Conservation (phyloP, 2,113 vertebrate species). For the Pagrus major region DNA sequence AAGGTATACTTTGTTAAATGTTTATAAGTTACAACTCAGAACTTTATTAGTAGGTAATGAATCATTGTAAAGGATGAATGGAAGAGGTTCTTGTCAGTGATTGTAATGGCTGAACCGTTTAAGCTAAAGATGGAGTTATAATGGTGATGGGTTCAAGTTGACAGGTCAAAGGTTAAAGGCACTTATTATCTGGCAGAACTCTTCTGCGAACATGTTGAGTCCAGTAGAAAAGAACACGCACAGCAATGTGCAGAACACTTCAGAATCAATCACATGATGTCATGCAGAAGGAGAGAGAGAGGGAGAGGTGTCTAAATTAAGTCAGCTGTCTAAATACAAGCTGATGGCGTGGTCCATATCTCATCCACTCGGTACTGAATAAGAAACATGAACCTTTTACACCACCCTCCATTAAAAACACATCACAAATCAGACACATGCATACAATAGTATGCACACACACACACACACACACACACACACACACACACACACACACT, state of each 20-base stretch:
- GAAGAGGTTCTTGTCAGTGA: background rate
- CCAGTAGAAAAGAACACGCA: conserved; percentile 14
- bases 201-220: background rate
- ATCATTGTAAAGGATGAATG: background rate
- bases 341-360: conserved; percentile 30
- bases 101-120: background rate
- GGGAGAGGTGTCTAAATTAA: conserved; percentile 53
- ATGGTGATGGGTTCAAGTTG: background rate
- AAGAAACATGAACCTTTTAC: conserved; percentile 47
- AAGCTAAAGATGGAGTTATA: background rate
- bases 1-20: background rate
- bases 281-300: conserved; percentile 24
- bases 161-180: conserved; percentile 11
- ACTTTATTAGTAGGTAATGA: background rate
- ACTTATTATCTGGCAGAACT: background rate
- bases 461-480: conserved; percentile 4
- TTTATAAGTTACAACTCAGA: background rate
- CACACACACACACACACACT: background rate
- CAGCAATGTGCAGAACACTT: conserved; percentile 11
- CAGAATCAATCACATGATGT: conserved; percentile 52
- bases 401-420: conserved; percentile 64
- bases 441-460: background rate
- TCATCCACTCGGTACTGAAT: conserved; percentile 41
- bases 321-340: conserved; percentile 78
- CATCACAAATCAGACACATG: conserved; percentile 44